These are phyloP conservation scores for Actinostola sp. DNA, from an alignment of 92 coral and sea anemone genomes.

Conservation along the genomic window DNA sequence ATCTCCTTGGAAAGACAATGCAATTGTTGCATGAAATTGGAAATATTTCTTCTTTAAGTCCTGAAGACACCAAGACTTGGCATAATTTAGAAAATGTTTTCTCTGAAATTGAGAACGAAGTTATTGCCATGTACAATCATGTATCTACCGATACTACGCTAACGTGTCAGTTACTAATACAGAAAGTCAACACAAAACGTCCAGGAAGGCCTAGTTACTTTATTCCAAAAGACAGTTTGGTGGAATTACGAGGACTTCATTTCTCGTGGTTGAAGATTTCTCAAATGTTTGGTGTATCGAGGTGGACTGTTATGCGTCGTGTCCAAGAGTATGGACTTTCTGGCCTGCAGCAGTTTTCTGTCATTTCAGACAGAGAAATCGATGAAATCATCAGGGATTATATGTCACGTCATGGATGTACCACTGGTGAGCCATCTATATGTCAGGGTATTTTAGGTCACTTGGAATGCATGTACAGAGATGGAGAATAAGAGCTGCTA, in stretches of 20 bases:
- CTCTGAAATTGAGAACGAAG: no score
- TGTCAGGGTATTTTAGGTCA: constrained; percentile 52
- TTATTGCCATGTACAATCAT: no score
- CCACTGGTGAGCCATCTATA: constrained; percentile 67
- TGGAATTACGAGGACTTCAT: constrained; percentile 60
- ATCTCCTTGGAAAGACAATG: no score
- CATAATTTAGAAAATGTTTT: no score
- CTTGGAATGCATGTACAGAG: constrained; percentile 49
- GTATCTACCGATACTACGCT: no score
- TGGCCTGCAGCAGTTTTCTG: constrained; percentile 53
- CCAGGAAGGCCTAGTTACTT: constrained; percentile 55
- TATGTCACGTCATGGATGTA: constrained; percentile 66
- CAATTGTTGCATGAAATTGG: no score
- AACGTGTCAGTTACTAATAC: no score
- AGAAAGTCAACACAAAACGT: no score
- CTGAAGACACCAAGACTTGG: no score
- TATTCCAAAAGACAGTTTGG: constrained; percentile 59
- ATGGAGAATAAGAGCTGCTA: constrained; percentile 45
- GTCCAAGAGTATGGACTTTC: constrained; percentile 49
- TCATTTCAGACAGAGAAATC: constrained; percentile 47
- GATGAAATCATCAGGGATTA: constrained; percentile 61
- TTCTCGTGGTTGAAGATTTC: constrained; percentile 66
- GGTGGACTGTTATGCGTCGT: constrained; percentile 63
- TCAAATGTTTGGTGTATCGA: constrained; percentile 70
- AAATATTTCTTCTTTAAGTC: no score